These are phyloP conservation scores for Umimayanthus kanabou DNA, from an alignment of 92 coral and sea anemone genomes.

Conservation along the genomic window DNA sequence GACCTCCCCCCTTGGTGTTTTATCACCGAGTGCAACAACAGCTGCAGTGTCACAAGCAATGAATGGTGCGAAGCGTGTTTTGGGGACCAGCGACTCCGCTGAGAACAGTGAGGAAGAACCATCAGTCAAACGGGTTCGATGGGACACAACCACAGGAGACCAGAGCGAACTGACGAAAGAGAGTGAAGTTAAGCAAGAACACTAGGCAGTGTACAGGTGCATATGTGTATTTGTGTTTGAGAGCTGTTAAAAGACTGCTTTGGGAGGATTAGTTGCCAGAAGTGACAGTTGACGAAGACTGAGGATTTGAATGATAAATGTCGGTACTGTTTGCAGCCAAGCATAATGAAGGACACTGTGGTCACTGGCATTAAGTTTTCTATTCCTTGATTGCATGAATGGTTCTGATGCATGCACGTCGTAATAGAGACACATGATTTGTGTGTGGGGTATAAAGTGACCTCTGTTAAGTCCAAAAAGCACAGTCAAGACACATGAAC, in stretches of 20 bases:
- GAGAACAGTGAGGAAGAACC: conserved; percentile 69
- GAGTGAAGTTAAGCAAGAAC: conserved; percentile 23
- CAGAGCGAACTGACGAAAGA: conserved; percentile 15
- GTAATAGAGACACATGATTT: not conserved
- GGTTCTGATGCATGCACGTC: not conserved
- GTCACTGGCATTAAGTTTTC: not conserved
- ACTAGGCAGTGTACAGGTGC: not conserved
- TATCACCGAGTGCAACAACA: conserved; percentile 99
- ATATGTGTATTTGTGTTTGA: not conserved
- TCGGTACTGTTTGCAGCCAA: not conserved
- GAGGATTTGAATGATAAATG: not conserved
- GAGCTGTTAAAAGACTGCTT: not conserved
- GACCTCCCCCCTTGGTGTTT: conserved; percentile 92
- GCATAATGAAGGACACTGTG: conserved; percentile 1
- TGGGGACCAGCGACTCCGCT: conserved; percentile 59
- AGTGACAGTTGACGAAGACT: not conserved
- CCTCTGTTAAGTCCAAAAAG: not conserved
- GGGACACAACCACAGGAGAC: conserved; percentile 18
- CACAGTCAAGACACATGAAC: not conserved
- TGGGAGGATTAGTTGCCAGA: not conserved
- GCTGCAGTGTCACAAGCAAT: conserved; percentile 98
- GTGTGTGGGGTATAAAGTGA: not conserved
- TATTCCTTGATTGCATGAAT: conserved; percentile 13
- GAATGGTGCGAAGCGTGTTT: conserved; percentile 93
- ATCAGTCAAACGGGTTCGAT: conserved; percentile 65